Evolutionary conservation across 2,113 vertebrate species (phyloP), one percentile per base, ranked within the genome.

Genomic region (Corythornis vintsioides): DNA sequence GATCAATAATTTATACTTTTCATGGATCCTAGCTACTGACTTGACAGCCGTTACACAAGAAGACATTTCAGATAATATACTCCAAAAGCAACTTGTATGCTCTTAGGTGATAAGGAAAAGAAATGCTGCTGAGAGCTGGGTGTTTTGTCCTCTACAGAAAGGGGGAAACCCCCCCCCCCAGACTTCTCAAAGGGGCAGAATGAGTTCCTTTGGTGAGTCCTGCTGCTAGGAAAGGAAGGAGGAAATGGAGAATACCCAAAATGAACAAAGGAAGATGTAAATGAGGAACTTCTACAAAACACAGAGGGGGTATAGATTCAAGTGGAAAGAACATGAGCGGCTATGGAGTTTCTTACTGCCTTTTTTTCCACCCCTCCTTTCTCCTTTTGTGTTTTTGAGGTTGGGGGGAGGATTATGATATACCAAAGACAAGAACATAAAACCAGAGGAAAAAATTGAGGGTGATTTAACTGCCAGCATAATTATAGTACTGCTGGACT

Each of bases 111-210:
- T 95, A 95, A 93, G 22, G 13, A 86, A 83, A 25, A 4, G 0
- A 83, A 88, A 60, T 70, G 56, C 12, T 59, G 42, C 25, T 10
- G 74, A 83, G 38, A 74, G 33, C 9, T 89, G 45, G 26, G n/a
- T 65, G 57, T 72, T 64, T 35, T 66, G n/a, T 63, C 13, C 66
- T 82, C 42, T 70, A 13, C 43, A 55, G 42, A 72, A 63, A 8
- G 5, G 3, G 7, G 5, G 2, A 29, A 13, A 24, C 0, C 0
- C 0, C 9, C 10, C 0, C 0, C 0, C 9, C 10, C 13, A 57
- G 29, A 78, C 11, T 20, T 59, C 21, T 70, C 21, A 38, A 60
- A 76, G 21, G n/a, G 15, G 17, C 26, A 67, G 15, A 90, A 43
- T 31, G 26, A 86, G 7, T 76, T 88, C 15, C 26, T 77, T 63